Evolutionary conservation across 2,888 invertebrate genomes (phyloP).

Genomic region (Branchipolynoe longqiensis): DNA sequence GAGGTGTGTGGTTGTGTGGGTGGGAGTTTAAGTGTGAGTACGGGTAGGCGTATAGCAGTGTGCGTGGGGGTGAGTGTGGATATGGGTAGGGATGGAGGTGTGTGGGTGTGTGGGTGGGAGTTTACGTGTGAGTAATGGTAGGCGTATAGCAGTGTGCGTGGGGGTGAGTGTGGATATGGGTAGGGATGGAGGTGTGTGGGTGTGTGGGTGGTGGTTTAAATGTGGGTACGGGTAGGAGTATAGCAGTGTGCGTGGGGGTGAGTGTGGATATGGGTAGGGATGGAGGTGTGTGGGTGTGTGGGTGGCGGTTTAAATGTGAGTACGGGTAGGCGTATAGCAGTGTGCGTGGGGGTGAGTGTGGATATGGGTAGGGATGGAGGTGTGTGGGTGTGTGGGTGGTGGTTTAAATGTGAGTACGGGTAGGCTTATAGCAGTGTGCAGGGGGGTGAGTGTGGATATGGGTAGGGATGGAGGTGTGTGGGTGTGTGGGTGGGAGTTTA

Average conservation of each 20-base stretch:
- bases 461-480: background rate
- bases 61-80: too few species aligned
- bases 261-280: background rate
- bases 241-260: background rate
- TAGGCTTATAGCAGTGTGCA: too few species aligned
- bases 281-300: background rate
- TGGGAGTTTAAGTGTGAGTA: too few species aligned
- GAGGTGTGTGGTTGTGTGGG: too few species aligned
- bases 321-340: background rate
- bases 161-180: background rate
- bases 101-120: background rate
- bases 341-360: background rate
- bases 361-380: background rate
- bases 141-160: background rate
- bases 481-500: background rate
- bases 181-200: background rate
- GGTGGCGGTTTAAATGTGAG: background rate
- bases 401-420: too few species aligned
- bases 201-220: background rate
- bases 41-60: too few species aligned
- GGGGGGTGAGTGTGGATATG: background rate
- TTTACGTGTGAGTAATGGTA: background rate
- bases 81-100: background rate
- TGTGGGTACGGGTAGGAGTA: background rate
- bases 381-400: background rate